Evolutionary conservation across 2,797 vertebrate genomes (phyloP).

Genomic region (Anguilla megastoma): DNA sequence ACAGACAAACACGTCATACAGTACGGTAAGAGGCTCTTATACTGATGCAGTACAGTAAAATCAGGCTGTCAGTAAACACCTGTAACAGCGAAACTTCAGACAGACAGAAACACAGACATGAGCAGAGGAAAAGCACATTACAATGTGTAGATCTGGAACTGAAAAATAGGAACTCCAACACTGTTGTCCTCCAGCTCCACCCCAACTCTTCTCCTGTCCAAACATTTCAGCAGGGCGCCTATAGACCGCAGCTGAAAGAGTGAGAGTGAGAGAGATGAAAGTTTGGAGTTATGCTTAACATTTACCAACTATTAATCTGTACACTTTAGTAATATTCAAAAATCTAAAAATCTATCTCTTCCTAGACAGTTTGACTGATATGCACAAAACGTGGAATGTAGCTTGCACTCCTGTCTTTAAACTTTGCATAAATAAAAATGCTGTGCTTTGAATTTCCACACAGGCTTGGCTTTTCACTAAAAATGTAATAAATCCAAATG

Average conservation of each 20-base stretch:
- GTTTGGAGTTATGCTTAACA: background rate
- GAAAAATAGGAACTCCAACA: constrained; percentile 83
- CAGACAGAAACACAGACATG: background rate
- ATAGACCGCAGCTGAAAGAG: constrained; percentile 78
- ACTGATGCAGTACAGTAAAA: background rate
- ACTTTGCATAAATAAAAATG: too few relatives aligned
- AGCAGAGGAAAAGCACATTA: constrained; percentile 56
- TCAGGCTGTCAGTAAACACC: constrained; percentile 17
- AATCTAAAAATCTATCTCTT: too few relatives aligned
- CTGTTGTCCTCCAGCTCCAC: constrained; percentile 88
- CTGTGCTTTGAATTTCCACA: too few relatives aligned
- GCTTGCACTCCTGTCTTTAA: too few relatives aligned
- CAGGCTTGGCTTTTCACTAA: too few relatives aligned
- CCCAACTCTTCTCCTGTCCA: constrained; percentile 89
- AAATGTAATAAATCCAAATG: too few relatives aligned
- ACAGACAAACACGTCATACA: background rate
- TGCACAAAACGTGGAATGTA: too few relatives aligned
- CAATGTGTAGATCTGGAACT: constrained; percentile 86
- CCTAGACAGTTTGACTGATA: too few relatives aligned
- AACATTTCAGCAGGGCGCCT: constrained; percentile 90
- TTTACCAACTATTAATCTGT: too few relatives aligned
- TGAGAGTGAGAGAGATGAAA: constrained; percentile 7
- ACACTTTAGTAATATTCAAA: background rate
- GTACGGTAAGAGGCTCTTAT: background rate
- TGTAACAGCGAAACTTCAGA: background rate